phyloP scores from a whole-genome alignment of 1,140 invertebrate species.

The Musca domestica region DNA sequence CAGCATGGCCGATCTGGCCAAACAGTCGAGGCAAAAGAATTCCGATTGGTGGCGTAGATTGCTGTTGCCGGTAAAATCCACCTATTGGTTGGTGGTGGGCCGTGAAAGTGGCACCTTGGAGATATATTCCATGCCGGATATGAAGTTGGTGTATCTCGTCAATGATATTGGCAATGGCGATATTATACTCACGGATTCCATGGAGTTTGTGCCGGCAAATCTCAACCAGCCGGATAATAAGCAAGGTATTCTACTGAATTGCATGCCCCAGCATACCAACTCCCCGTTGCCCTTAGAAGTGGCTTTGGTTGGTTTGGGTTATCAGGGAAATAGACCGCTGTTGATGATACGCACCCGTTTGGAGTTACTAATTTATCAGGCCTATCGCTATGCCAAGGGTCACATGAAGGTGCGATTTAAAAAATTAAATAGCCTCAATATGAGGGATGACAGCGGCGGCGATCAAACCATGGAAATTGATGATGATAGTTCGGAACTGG shows the following conservation, averaged over 20 bases:
- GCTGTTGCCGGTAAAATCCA: slow-evolving; percentile 70
- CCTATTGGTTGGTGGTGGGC: slow-evolving; percentile 84
- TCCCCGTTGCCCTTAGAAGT: slow-evolving; percentile 64
- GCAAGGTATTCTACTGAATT: slow-evolving; percentile 45
- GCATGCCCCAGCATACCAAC: slow-evolving; percentile 46
- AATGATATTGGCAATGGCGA: slow-evolving; percentile 72
- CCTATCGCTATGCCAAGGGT: slow-evolving; percentile 80
- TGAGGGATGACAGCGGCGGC: slow-evolving; percentile 40
- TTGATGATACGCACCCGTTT: slow-evolving; percentile 77
- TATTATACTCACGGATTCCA: slow-evolving; percentile 61
- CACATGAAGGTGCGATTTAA: slow-evolving; percentile 87
- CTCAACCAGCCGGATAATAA: slow-evolving; percentile 49
- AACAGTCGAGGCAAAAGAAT: slow-evolving; percentile 51
- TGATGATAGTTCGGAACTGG: slow-evolving; percentile 34
- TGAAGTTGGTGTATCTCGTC: slow-evolving; percentile 79
- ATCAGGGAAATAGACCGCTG: slow-evolving; percentile 73
- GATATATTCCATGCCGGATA: slow-evolving; percentile 89
- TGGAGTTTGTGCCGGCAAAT: slow-evolving; percentile 60
- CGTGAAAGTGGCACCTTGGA: slow-evolving; percentile 87
- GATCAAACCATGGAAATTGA: slow-evolving; percentile 41
- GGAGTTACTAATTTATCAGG: slow-evolving; percentile 89
- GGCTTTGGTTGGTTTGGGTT: slow-evolving; percentile 79
- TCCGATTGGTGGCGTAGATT: slow-evolving; percentile 75
- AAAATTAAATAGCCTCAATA: slow-evolving; percentile 66
- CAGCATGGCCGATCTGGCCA: slow-evolving; percentile 49